These are phyloP conservation scores for Eupeodes latifasciatus DNA, from an alignment of 2,888 invertebrate species.

Conservation along the genomic window DNA sequence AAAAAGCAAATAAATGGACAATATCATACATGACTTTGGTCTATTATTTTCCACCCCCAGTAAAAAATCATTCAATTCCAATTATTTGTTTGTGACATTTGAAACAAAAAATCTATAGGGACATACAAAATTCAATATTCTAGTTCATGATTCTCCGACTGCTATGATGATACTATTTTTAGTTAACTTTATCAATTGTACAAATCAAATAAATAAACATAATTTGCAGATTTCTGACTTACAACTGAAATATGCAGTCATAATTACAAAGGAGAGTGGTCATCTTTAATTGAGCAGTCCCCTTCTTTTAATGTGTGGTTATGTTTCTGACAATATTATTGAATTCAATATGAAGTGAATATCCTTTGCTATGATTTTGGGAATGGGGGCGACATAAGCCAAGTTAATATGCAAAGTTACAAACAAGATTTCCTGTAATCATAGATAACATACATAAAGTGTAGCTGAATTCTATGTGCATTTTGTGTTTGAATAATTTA, in stretches of 20 bases:
- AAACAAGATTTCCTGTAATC: conserved; percentile 46
- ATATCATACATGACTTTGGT: neutral
- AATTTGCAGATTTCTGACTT: neutral
- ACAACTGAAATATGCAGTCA: too few relatives aligned
- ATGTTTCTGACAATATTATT: neutral
- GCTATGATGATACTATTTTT: conserved; percentile 45
- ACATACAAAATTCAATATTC: conserved; percentile 57
- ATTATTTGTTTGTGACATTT: conserved; percentile 68
- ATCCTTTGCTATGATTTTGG: conserved; percentile 9
- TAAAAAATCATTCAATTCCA: neutral
- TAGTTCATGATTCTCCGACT: conserved; percentile 2
- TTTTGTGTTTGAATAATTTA: conserved; percentile 49
- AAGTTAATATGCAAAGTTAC: conserved; percentile 39
- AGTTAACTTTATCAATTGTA: conserved; percentile 12
- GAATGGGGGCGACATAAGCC: conserved; percentile 26
- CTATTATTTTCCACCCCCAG: conserved; percentile 47
- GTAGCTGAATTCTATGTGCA: neutral
- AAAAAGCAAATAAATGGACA: conserved; percentile 26
- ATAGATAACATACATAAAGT: neutral
- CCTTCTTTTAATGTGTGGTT: neutral
- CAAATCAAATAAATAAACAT: conserved; percentile 27
- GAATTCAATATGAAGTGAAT: conserved; percentile 9
- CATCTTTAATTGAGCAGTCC: conserved; percentile 58
- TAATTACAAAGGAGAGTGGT: conserved; percentile 60
- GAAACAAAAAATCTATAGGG: conserved; percentile 41